Percentiles rank a stretch among this genome's conserved stretches.
Evolutionary conservation across 2,888 invertebrate genomes (phyloP).

Genomic region (Dascillus cervinus): DNA sequence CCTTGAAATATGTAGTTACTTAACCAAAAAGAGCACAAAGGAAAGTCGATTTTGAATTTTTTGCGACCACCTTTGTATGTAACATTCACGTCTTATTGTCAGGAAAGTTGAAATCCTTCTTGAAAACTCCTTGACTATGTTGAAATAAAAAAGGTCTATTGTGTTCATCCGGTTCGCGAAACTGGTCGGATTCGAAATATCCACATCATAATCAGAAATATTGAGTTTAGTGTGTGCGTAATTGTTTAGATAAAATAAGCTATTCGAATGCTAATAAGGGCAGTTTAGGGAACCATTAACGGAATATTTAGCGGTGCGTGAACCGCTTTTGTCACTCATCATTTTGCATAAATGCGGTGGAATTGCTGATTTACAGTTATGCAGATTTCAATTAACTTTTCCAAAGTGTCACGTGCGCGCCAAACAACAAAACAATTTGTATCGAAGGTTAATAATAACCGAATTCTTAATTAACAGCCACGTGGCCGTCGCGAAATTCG

Average conservation of each 20-base stretch:
- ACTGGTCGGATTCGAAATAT: slow-evolving; percentile 8
- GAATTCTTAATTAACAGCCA: slow-evolving; percentile 7
- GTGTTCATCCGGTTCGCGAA: too few relatives aligned
- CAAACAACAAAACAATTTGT: background rate
- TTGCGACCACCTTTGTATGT: too few relatives aligned
- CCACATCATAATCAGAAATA: too few relatives aligned
- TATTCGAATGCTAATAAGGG: slow-evolving; percentile 11
- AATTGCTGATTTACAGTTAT: background rate
- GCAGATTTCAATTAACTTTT: background rate
- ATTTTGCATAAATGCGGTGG: slow-evolving; percentile 1
- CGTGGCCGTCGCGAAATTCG: slow-evolving; percentile 4
- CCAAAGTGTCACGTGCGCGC: background rate
- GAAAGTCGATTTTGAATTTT: too few relatives aligned
- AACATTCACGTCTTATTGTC: too few relatives aligned
- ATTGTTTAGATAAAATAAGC: slow-evolving; percentile 10
- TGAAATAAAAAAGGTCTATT: too few relatives aligned
- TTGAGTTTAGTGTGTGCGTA: slow-evolving; percentile 8
- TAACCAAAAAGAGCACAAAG: too few relatives aligned
- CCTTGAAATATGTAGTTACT: too few relatives aligned
- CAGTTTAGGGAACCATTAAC: slow-evolving; percentile 10
- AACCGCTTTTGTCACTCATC: slow-evolving; percentile 11
- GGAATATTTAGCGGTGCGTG: slow-evolving; percentile 11
- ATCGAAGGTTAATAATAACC: background rate
- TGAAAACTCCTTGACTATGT: too few relatives aligned
- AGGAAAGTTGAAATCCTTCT: too few relatives aligned